Conservation (phyloP, 2,888 invertebrate species). For the Argynnis bischoffii region DNA sequence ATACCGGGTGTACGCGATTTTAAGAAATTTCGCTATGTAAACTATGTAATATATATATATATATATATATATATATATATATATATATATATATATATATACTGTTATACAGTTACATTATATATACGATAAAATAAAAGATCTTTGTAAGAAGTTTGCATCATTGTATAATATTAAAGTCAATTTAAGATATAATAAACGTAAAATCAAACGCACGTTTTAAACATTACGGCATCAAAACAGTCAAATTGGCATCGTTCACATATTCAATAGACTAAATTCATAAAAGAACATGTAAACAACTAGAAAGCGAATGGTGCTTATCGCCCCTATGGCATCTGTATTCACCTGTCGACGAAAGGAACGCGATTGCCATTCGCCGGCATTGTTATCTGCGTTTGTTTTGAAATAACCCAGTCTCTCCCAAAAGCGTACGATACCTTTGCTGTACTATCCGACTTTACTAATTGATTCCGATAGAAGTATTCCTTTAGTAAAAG, state of each 20-base stretch:
- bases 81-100: too few relatives aligned
- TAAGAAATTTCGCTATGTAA: neutral
- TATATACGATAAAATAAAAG: too few relatives aligned
- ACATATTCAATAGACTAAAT: neutral
- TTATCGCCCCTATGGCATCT: slow-evolving; percentile 32
- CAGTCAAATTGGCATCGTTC: neutral
- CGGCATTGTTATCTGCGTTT: slow-evolving; percentile 26
- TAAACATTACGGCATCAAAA: neutral
- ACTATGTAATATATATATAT: too few relatives aligned
- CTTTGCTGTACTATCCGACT: neutral
- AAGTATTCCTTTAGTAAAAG: too few relatives aligned
- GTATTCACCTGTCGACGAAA: slow-evolving; percentile 33
- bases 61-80: too few relatives aligned
- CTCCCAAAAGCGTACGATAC: neutral
- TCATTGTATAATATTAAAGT: too few relatives aligned
- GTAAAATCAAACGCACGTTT: too few relatives aligned
- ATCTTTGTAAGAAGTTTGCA: too few relatives aligned
- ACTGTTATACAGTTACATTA: too few relatives aligned
- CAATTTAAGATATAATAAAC: too few relatives aligned
- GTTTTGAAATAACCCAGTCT: slow-evolving; percentile 21
- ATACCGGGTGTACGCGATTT: neutral
- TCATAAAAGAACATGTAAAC: slow-evolving; percentile 22
- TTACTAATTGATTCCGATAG: neutral
- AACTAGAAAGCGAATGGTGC: slow-evolving; percentile 26
- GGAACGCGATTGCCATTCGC: slow-evolving; percentile 25